phyloP scores from a whole-genome alignment of 2,888 invertebrate genomes.

The Azorinus chamasolen region DNA sequence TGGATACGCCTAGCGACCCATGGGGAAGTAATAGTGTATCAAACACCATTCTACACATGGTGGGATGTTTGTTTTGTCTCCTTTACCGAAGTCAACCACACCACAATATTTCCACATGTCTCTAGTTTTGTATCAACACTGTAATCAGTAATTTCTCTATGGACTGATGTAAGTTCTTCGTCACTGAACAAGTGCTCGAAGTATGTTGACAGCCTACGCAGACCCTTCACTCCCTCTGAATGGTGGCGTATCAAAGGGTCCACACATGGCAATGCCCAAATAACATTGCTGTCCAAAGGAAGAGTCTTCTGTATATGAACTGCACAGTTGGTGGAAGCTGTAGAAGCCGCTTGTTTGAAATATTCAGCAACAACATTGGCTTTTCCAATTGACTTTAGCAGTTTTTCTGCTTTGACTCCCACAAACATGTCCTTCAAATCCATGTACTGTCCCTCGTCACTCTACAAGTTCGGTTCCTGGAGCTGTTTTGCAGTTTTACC shows the following conservation, averaged over 20 bases:
- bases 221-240: background rate
- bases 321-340: too few species aligned
- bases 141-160: conserved; percentile 13
- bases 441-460: background rate
- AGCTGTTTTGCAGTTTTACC: background rate
- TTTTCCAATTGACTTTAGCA: background rate
- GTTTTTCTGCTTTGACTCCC: background rate
- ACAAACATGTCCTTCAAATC: background rate
- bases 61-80: conserved; percentile 8
- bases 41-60: conserved; percentile 11
- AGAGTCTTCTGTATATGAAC: too few species aligned
- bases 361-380: background rate
- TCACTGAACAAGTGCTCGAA: background rate
- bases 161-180: background rate
- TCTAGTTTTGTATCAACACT: conserved; percentile 10
- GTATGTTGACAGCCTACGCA: background rate
- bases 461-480: background rate
- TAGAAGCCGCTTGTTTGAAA: background rate
- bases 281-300: too few species aligned
- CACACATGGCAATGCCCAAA: too few species aligned
- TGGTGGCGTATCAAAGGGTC: background rate
- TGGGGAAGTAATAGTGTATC: conserved; percentile 38
- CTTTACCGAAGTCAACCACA: conserved; percentile 24
- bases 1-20: conserved; percentile 50
- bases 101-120: background rate